These are phyloP conservation scores for Danio kyathit DNA, from an alignment of 2,797 vertebrate species.

Conservation along the genomic window DNA sequence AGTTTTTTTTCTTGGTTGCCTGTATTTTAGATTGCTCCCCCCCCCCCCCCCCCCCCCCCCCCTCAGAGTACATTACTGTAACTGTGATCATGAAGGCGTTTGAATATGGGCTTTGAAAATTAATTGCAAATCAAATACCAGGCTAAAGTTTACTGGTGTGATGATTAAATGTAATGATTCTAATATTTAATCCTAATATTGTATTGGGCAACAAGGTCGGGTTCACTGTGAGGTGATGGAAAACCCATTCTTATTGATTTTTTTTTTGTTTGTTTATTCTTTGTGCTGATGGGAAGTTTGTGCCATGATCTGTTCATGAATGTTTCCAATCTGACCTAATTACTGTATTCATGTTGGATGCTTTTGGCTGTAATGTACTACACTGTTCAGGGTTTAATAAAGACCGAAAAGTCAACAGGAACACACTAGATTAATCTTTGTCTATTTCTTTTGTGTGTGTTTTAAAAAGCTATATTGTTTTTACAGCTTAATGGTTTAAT, in stretches of 20 bases:
- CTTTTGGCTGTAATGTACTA: slow-evolving; percentile 31
- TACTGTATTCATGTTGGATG: slow-evolving; percentile 30
- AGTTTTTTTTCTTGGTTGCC: not conserved
- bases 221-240: slow-evolving; percentile 20
- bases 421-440: not conserved
- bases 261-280: not conserved
- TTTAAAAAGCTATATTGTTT: too few species aligned
- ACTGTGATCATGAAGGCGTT: not conserved
- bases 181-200: not conserved
- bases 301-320: slow-evolving; percentile 17
- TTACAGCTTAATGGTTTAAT: not conserved
- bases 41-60: not conserved
- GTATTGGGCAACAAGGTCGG: not conserved
- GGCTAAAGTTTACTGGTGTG: not conserved
- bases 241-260: not conserved
- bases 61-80: not conserved
- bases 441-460: too few species aligned
- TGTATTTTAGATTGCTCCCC: slow-evolving; percentile 3
- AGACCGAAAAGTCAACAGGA: slow-evolving; percentile 13
- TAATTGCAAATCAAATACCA: not conserved
- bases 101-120: slow-evolving; percentile 6
- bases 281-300: not conserved
- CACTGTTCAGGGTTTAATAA: slow-evolving; percentile 44
- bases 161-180: not conserved
- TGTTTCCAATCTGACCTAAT: slow-evolving; percentile 43